phyloP scores from a whole-genome alignment of 2,888 invertebrate genomes.

The Masnerella sp. region DNA sequence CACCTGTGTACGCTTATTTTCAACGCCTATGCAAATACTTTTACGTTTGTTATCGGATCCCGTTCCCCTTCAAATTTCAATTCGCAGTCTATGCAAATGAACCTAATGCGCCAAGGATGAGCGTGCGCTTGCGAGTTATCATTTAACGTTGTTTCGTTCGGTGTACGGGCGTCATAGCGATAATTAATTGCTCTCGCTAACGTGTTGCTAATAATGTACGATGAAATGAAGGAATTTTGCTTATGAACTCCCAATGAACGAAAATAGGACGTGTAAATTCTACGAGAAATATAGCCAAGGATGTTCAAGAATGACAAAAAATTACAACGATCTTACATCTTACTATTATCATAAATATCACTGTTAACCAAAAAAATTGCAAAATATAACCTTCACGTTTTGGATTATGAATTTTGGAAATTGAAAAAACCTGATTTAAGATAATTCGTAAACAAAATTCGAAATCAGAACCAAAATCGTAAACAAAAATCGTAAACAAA shows the following conservation, averaged over 20 bases:
- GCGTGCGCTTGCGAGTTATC: constrained; percentile 9
- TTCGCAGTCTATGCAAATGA: constrained; percentile 38
- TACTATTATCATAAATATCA: too few relatives aligned
- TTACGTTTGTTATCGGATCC: constrained; percentile 33
- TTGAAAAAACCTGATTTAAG: too few relatives aligned
- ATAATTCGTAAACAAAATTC: too few relatives aligned
- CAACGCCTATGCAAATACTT: constrained; percentile 49
- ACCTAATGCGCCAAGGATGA: constrained; percentile 15
- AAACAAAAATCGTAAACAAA: too few relatives aligned
- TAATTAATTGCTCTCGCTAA: constrained; percentile 18
- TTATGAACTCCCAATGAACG: not conserved
- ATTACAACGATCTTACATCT: too few relatives aligned
- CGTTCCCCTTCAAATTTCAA: constrained; percentile 39
- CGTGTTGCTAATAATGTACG: not conserved
- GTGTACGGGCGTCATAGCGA: constrained; percentile 7
- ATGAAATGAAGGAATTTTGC: constrained; percentile 19
- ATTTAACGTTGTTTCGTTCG: constrained; percentile 12
- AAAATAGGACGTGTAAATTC: not conserved
- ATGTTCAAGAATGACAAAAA: not conserved
- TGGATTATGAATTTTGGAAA: too few relatives aligned
- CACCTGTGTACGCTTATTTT: constrained; percentile 50
- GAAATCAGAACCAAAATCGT: too few relatives aligned
- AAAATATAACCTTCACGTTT: too few relatives aligned
- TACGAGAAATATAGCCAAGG: not conserved
- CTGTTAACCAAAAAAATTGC: too few relatives aligned